Conservation (phyloP, 2,797 vertebrate genomes). For the Coranthus polyacanthus region DNA sequence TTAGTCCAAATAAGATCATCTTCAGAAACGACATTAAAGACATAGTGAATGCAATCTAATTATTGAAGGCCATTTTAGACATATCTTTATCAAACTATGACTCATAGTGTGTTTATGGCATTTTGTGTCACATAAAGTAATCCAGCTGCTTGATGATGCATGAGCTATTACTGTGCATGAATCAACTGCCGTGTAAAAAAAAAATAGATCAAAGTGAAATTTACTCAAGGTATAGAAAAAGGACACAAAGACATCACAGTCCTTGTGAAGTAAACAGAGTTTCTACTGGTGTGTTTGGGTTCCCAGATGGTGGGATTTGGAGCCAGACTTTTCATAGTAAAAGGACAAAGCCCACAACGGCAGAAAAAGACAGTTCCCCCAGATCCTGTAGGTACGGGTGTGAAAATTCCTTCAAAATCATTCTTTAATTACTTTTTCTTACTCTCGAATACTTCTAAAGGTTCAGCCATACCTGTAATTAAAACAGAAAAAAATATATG, state of each 20-base stretch:
- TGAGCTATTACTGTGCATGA: constrained; percentile 22
- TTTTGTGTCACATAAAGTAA: constrained; percentile 30
- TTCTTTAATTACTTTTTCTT: too few relatives aligned
- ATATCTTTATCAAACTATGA: constrained; percentile 29
- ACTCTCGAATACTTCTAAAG: too few relatives aligned
- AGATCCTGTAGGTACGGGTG: too few relatives aligned
- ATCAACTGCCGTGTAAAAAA: constrained; percentile 19
- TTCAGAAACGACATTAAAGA: constrained; percentile 11
- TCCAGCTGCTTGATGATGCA: constrained; percentile 35
- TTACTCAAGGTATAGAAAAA: neutral
- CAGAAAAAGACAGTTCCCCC: constrained; percentile 2
- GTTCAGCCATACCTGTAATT: too few relatives aligned
- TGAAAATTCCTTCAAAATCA: too few relatives aligned
- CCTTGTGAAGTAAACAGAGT: constrained; percentile 15
- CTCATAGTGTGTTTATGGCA: constrained; percentile 25
- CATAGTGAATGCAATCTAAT: constrained; percentile 7
- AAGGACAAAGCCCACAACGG: constrained; percentile 9
- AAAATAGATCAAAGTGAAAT: constrained; percentile 29
- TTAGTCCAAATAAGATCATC: constrained; percentile 19
- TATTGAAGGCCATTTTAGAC: constrained; percentile 30
- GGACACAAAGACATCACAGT: constrained; percentile 6
- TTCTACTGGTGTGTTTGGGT: constrained; percentile 14
- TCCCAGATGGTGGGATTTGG: constrained; percentile 40
- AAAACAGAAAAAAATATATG: too few relatives aligned
- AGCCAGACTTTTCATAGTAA: constrained; percentile 38